A percentile compares a stretch with the other conserved stretches of the same genome.
Evolutionary conservation across 2,797 vertebrate genomes (phyloP).

Genomic region (Silurus lanzhouensis): DNA sequence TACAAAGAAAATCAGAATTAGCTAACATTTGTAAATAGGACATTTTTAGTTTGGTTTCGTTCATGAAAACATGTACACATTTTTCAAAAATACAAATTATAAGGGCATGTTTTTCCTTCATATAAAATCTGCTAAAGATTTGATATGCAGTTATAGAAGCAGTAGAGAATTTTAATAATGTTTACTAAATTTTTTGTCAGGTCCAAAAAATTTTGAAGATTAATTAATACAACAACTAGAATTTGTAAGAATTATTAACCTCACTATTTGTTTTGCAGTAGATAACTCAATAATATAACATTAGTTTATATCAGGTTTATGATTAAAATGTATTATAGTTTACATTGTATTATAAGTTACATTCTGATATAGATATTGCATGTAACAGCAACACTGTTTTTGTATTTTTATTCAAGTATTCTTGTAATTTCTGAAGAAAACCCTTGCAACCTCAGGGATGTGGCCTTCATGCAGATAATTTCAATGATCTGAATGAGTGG

Average conservation of each 20-base stretch:
- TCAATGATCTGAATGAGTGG: conserved; percentile 9
- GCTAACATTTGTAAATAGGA: background rate
- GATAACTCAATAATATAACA: background rate
- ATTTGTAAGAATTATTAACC: background rate
- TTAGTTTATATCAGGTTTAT: background rate
- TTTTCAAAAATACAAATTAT: background rate
- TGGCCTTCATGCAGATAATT: conserved; percentile 8
- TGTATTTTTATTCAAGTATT: background rate
- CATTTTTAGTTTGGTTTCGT: background rate
- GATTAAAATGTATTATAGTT: background rate
- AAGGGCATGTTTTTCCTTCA: background rate
- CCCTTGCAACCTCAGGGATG: background rate
- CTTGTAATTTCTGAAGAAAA: background rate
- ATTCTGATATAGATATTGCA: background rate
- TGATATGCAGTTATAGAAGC: background rate
- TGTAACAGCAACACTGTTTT: background rate
- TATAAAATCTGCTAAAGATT: background rate
- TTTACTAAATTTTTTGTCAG: background rate
- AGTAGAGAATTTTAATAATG: background rate
- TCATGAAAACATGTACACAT: background rate
- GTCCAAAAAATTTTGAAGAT: background rate
- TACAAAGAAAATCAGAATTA: background rate
- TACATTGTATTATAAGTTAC: too few species aligned
- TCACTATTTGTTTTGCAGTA: too few species aligned
- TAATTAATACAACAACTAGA: background rate